These are phyloP conservation scores for Boleophthalmus pectinirostris DNA, from an alignment of 2,113 vertebrate species.

Conservation along the genomic window DNA sequence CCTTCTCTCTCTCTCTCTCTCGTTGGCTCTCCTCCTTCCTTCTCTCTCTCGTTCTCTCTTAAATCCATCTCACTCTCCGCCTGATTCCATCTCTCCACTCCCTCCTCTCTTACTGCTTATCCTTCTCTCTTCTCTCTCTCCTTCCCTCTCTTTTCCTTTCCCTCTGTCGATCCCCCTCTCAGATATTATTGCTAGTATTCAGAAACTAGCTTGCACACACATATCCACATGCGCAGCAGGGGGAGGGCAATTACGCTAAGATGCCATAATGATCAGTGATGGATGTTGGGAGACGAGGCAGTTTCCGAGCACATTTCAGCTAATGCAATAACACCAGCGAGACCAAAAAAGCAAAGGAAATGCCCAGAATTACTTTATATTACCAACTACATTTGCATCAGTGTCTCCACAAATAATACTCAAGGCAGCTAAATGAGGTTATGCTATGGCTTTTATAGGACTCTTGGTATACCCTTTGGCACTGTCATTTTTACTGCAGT, in stretches of 20 bases:
- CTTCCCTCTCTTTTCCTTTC: background rate
- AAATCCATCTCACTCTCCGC: background rate
- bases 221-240: slow-evolving; percentile 41
- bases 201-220: slow-evolving; percentile 34
- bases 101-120: background rate
- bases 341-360: slow-evolving; percentile 32
- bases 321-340: slow-evolving; percentile 70
- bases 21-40: background rate
- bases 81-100: slow-evolving; percentile 33
- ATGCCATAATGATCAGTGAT: slow-evolving; percentile 77
- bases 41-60: background rate
- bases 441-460: background rate
- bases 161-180: slow-evolving; percentile 36
- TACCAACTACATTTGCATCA: slow-evolving; percentile 67
- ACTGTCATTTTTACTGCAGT: background rate
- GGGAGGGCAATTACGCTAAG: slow-evolving; percentile 74
- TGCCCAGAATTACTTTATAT: slow-evolving; percentile 64
- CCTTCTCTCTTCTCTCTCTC: background rate
- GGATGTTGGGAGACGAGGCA: slow-evolving; percentile 62
- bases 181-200: slow-evolving; percentile 15
- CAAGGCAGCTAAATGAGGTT: slow-evolving; percentile 30
- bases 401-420: slow-evolving; percentile 61
- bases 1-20: background rate
- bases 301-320: slow-evolving; percentile 67
- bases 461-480: background rate